Evolutionary conservation across 30 jellyfish, hydroid and myxozoan genomes (phyloP), one percentile per base, ranked within the genome.

Genomic region (Cassiopea andromeda): DNA sequence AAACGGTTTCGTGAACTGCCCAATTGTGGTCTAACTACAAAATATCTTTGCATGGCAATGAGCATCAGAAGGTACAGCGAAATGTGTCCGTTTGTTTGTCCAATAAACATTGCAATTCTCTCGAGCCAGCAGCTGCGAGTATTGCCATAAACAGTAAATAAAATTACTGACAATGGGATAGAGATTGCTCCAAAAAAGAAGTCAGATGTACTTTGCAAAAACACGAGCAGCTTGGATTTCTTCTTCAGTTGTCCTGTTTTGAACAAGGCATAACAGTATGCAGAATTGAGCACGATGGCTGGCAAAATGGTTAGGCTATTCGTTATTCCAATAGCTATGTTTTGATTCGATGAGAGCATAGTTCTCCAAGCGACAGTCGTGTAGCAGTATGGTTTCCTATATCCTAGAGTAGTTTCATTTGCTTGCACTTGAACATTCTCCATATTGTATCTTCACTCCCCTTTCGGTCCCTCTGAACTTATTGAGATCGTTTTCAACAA

Each of bases 11-110:
- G 69, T 10, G 58, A 10, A 1, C 43, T 46, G 47, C 66, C 79
- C 7, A 60, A 8, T 44, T 19, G 69, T 16, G 94, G 90, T 45
- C 85, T 58, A 1, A 68, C 90, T 46, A 58, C 75, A 16, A 87
- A 46, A 50, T 77, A 80, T 46, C 87, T 79, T 69, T 87, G 90
- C 0, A 87, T 50, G 1, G 94, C 94, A 50, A 87, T 54, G 43
- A 76, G 12, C 69, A 78, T 54, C 86, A 87, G 57, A 46, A 87
- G 0, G 77, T 87, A 87, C n/a, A 81, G 44, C 6, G 90, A 77
- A 49, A 87, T 64, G 73, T 87, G 94, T 14, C 85, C 87, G 69
- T 77, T 87, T 1, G 82, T 49, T 60, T 87, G 94, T 14, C 90
- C 90, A 69, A 78, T 57, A 67, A 87, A 48, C 90, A 87, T 78